phyloP scores from a whole-genome alignment of 1,140 invertebrate species.

The Magallana ariakensis region DNA sequence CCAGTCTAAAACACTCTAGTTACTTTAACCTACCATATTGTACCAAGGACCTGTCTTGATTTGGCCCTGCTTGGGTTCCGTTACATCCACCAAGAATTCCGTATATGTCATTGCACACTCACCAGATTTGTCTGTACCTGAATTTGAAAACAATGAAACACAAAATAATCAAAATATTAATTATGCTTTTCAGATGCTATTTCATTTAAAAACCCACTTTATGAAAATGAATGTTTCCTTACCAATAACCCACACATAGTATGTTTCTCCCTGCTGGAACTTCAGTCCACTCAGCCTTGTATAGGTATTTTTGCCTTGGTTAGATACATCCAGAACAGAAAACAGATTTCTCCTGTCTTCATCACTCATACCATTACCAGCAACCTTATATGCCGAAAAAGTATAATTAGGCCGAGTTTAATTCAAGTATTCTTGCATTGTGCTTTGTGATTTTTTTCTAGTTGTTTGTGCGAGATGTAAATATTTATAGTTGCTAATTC shows the following conservation, averaged over 20 bases:
- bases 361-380: constrained; percentile 56
- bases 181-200: too few species aligned
- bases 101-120: constrained; percentile 56
- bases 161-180: too few species aligned
- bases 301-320: constrained; percentile 60
- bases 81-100: constrained; percentile 59
- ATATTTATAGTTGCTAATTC: too few species aligned
- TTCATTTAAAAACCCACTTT: not conserved
- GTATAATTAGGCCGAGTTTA: too few species aligned
- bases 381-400: constrained; percentile 47
- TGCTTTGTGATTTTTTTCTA: too few species aligned
- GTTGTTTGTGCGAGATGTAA: too few species aligned
- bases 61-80: constrained; percentile 54
- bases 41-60: constrained; percentile 64
- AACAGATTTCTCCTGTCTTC: constrained; percentile 50
- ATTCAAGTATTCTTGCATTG: too few species aligned
- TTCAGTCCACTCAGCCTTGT: constrained; percentile 48
- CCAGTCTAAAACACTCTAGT: too few species aligned
- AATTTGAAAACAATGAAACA: not conserved
- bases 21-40: constrained; percentile 61
- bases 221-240: not conserved
- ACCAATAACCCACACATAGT: constrained; percentile 66
- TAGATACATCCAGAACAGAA: constrained; percentile 55
- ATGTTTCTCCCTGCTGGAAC: constrained; percentile 56
- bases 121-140: constrained; percentile 64